These are phyloP conservation scores for Scylla paramamosain DNA, from an alignment of 1,140 invertebrate species.

Conservation along the genomic window DNA sequence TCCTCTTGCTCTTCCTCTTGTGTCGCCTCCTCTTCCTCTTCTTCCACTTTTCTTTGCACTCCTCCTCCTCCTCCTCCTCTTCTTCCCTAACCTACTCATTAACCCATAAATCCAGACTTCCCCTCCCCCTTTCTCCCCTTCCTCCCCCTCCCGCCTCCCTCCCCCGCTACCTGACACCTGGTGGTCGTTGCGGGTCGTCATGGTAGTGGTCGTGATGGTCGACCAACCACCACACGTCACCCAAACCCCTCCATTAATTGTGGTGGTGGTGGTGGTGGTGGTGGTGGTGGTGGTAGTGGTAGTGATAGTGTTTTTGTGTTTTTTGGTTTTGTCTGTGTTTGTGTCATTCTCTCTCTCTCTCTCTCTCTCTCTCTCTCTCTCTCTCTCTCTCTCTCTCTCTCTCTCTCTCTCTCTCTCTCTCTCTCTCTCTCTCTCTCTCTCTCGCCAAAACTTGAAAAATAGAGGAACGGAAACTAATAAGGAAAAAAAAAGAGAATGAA, in stretches of 20 bases:
- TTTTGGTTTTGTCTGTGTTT: no score
- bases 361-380: no score
- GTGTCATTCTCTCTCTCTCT: no score
- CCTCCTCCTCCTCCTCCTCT: conserved; percentile 17
- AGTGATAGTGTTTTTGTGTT: background rate
- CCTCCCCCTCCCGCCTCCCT: background rate
- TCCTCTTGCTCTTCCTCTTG: no score
- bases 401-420: no score
- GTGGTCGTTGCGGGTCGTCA: background rate
- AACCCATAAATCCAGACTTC: background rate
- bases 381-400: no score
- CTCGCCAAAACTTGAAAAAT: no score
- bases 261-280: conserved; percentile 4
- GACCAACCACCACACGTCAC: background rate
- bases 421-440: no score
- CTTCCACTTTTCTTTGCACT: background rate
- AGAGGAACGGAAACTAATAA: no score
- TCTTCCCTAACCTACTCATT: background rate
- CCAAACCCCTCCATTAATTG: background rate
- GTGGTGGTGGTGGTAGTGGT: background rate
- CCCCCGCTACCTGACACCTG: conserved; percentile 7
- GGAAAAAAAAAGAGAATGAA: no score
- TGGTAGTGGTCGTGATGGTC: background rate
- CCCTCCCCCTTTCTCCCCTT: background rate
- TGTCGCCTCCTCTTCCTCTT: no score